A percentile compares a stretch with the other conserved stretches of the same genome.
Evolutionary conservation across 2,113 vertebrate genomes (phyloP).

Genomic region (Oncorhynchus mykiss): DNA sequence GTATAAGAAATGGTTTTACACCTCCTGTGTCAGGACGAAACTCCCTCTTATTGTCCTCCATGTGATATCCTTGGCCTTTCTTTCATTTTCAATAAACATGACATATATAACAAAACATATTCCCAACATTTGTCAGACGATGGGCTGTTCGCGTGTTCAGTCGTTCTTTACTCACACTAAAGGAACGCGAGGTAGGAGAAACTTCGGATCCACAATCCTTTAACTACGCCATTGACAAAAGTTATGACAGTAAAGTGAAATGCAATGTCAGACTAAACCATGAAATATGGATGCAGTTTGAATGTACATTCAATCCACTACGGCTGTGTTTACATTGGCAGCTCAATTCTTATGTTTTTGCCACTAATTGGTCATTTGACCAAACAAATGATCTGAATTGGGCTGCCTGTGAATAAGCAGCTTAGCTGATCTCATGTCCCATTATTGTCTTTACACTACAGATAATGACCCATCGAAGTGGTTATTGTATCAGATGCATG

Average conservation of each 20-base stretch:
- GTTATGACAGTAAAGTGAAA: too few species aligned
- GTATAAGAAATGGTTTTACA: constrained; percentile 33
- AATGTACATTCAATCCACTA: too few species aligned
- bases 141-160: too few species aligned
- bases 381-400: too few species aligned
- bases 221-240: too few species aligned
- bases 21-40: constrained; percentile 29
- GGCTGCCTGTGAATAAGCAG: too few species aligned
- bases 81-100: constrained; percentile 68
- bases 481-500: neutral
- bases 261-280: too few species aligned
- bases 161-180: neutral
- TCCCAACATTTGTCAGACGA: too few species aligned
- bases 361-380: too few species aligned
- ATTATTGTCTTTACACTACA: neutral
- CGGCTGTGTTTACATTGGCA: too few species aligned
- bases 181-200: neutral
- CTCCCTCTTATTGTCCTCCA: constrained; percentile 12
- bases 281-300: too few species aligned
- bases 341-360: too few species aligned
- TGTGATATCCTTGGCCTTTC: constrained; percentile 40
- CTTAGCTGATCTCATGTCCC: neutral
- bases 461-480: neutral
- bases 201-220: neutral
- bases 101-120: constrained; percentile 32